phyloP scores from a whole-genome alignment of 2,888 invertebrate species.

The Malthinus seriepunctatus region DNA sequence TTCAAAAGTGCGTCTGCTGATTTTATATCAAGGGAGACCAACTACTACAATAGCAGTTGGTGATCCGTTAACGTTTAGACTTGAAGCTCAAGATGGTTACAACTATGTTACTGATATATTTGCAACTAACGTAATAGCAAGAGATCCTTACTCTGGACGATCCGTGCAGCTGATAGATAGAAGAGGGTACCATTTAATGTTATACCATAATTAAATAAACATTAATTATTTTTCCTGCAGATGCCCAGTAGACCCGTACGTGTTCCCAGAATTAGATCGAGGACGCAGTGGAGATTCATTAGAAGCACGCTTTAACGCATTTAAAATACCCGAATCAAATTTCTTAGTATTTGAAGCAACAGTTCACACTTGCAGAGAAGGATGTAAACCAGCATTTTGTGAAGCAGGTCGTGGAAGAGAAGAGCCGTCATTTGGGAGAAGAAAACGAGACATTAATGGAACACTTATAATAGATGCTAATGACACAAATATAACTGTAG shows the following conservation, averaged over 20 bases:
- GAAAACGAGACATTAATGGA: constrained; percentile 60
- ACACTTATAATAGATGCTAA: constrained; percentile 38
- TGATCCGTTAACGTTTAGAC: constrained; percentile 84
- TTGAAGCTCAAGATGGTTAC: constrained; percentile 88
- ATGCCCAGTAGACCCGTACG: constrained; percentile 89
- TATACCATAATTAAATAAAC: not conserved
- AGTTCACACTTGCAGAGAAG: constrained; percentile 84
- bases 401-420: constrained; percentile 77
- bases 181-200: constrained; percentile 67
- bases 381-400: constrained; percentile 89
- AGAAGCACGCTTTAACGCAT: constrained; percentile 91
- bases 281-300: constrained; percentile 83
- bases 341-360: constrained; percentile 92
- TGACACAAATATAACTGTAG: constrained; percentile 36
- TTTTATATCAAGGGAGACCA: constrained; percentile 86
- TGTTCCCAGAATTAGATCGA: constrained; percentile 88
- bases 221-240: constrained; percentile 55
- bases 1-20: constrained; percentile 82
- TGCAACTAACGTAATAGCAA: constrained; percentile 89
- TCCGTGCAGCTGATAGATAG: constrained; percentile 89
- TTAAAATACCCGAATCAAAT: constrained; percentile 93
- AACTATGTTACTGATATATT: constrained; percentile 89
- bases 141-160: constrained; percentile 89
- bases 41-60: constrained; percentile 94
- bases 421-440: constrained; percentile 81